Evolutionary conservation across 2,888 invertebrate genomes (phyloP), one percentile per base, ranked within the genome.

Genomic region (Drosophila seclusa): DNA sequence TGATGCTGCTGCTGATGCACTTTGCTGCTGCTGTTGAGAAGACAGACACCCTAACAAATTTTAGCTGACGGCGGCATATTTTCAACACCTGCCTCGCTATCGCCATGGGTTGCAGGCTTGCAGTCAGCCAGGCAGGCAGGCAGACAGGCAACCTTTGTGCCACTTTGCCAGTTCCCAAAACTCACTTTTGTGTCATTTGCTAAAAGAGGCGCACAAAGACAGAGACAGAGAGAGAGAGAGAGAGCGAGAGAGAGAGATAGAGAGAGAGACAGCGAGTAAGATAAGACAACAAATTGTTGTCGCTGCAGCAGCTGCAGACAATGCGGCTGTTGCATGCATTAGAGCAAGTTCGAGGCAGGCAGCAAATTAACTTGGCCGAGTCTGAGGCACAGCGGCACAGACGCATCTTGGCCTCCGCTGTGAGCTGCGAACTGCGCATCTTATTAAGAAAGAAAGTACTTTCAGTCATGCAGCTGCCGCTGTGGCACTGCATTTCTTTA

Each of bases 381-480:
- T 58, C 52, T 13, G 31, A 34, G 61, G 29, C 57, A 55, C 57
- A 55, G 45, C 36, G 40, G 54, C 73, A 67, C 73, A 67, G 86
- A 80, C 86, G 83, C 80, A 85, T 82, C 77, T 57, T 67, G 65
- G 59, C 70, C 53, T 54, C 40, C 16, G 18, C 53, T 18, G 24
- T 59, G 61, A 18, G 78, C 69, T 81, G 87, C 79, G 68, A 82
- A 71, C 81, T 88, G 85, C 89, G 85, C 85, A 85, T 85, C 85
- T 88, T 85, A 88, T 85, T 85, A 85, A 85, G 85, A 85, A 88
- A 89, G 88, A 87, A 89, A 87, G 87, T 89, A 87, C 88, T 89
- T 87, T 89, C 84, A 72, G 84, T 87, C 88, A 84, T 80, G 70
- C 86, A 84, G 70, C 69, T 73, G 86, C 68, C 67, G 80, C 8